phyloP scores from a whole-genome alignment of 2,113 vertebrate species.

The Cyrtonyx montezumae region DNA sequence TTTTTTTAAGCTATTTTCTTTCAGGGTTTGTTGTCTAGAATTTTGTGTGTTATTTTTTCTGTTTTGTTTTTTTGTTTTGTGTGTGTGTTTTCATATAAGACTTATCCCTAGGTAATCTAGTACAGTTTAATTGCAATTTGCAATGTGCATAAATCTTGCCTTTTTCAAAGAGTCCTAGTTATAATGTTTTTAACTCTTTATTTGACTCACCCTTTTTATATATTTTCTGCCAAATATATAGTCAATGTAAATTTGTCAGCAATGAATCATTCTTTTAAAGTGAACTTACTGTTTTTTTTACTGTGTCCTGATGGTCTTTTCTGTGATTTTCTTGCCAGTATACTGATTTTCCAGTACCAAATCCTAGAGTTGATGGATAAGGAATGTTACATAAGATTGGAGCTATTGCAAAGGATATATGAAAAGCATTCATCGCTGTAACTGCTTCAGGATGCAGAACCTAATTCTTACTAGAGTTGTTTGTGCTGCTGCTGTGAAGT shows the following conservation, averaged over 20 bases:
- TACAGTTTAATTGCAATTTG: background rate
- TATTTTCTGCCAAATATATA: background rate
- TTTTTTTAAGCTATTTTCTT: background rate
- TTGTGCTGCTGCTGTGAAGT: background rate
- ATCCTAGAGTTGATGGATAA: background rate
- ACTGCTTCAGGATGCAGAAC: background rate
- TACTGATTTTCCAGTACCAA: background rate
- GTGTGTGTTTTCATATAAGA: background rate
- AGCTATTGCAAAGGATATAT: background rate
- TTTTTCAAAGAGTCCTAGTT: background rate
- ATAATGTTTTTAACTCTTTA: background rate
- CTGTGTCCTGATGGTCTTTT: background rate
- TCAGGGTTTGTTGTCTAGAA: background rate
- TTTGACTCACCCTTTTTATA: background rate
- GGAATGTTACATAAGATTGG: background rate
- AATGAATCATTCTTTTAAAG: background rate
- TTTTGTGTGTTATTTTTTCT: background rate
- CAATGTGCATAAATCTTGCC: rapidly evolving
- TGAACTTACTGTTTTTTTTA: background rate
- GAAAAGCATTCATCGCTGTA: background rate
- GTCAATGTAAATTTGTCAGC: rapidly evolving
- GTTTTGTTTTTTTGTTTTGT: background rate
- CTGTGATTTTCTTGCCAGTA: background rate
- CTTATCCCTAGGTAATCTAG: background rate
- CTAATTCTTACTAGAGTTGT: background rate